These are phyloP conservation scores for Drosophila seguyi DNA, from an alignment of 1,140 invertebrate species.

Conservation along the genomic window DNA sequence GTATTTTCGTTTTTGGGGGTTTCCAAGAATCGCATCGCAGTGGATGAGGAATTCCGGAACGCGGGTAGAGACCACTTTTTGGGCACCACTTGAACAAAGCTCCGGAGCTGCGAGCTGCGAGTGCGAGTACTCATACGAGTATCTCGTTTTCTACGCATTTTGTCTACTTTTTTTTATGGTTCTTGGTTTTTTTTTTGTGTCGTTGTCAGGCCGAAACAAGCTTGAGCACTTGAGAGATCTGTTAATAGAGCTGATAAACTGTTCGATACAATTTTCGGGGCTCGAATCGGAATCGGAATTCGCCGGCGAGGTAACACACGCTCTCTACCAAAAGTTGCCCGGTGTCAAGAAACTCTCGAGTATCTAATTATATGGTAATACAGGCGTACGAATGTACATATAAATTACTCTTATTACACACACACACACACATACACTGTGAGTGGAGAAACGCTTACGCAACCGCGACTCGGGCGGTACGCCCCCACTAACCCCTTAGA, in stretches of 20 bases:
- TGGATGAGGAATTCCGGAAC: conserved; percentile 46
- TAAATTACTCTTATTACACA: conserved; percentile 79
- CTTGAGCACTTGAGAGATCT: conserved; percentile 70
- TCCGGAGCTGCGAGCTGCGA: conserved; percentile 17
- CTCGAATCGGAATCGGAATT: conserved; percentile 24
- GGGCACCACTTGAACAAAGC: conserved; percentile 37
- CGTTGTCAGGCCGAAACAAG: conserved; percentile 23
- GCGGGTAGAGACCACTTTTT: conserved; percentile 22
- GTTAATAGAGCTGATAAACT: conserved; percentile 81
- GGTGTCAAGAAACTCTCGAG: conserved; percentile 78
- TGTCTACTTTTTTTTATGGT: not conserved
- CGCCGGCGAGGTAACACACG: conserved; percentile 29
- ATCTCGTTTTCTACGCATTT: conserved; percentile 21
- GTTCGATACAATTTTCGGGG: conserved; percentile 71
- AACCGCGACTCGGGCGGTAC: conserved; percentile 33
- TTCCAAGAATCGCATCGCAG: conserved; percentile 42
- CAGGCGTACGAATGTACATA: conserved; percentile 77
- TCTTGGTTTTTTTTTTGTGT: conserved; percentile 2
- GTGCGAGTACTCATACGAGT: conserved; percentile 17
- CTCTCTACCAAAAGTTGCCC: conserved; percentile 2
- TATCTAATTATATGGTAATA: conserved; percentile 84
- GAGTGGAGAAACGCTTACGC: conserved; percentile 43
- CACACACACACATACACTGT: conserved; percentile 20
- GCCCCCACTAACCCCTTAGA: conserved; percentile 29
- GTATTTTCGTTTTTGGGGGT: conserved; percentile 30